These are phyloP conservation scores for Bombus breviceps DNA, from an alignment of 1,140 invertebrate species.

Conservation along the genomic window DNA sequence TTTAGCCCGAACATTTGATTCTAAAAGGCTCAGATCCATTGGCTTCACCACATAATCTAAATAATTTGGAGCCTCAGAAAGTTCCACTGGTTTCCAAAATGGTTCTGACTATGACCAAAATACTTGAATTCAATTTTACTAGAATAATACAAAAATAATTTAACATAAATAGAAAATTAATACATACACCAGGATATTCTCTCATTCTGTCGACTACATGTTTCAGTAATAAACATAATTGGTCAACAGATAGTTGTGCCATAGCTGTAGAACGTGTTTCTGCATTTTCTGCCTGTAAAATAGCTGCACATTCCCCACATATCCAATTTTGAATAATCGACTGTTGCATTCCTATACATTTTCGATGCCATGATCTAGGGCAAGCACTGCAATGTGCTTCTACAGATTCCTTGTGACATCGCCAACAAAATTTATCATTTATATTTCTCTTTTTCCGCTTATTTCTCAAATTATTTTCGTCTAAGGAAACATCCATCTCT, in stretches of 20 bases:
- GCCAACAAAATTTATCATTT: constrained; percentile 94
- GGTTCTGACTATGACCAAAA: constrained; percentile 85
- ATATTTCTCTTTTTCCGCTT: constrained; percentile 70
- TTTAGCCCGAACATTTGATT: constrained; percentile 90
- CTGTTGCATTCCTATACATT: constrained; percentile 86
- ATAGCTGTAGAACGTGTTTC: constrained; percentile 89
- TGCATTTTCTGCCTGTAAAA: constrained; percentile 91
- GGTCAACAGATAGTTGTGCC: constrained; percentile 88
- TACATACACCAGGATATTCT: constrained; percentile 87
- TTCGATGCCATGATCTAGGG: constrained; percentile 92
- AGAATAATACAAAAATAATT: constrained; percentile 12
- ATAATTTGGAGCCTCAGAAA: constrained; percentile 88
- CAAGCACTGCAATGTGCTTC: constrained; percentile 90
- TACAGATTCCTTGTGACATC: constrained; percentile 89
- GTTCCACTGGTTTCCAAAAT: constrained; percentile 89
- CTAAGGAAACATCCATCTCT: constrained; percentile 6
- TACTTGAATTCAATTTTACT: constrained; percentile 9
- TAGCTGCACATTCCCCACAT: constrained; percentile 92
- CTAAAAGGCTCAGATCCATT: constrained; percentile 91
- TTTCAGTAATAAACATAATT: constrained; percentile 89
- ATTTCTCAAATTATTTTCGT: constrained; percentile 39
- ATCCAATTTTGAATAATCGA: constrained; percentile 88
- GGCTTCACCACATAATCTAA: constrained; percentile 91
- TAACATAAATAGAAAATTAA: constrained; percentile 9
- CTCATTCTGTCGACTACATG: constrained; percentile 90